Evolutionary conservation across 2,113 vertebrate genomes (phyloP).

Genomic region (Hirundichthys speculiger): DNA sequence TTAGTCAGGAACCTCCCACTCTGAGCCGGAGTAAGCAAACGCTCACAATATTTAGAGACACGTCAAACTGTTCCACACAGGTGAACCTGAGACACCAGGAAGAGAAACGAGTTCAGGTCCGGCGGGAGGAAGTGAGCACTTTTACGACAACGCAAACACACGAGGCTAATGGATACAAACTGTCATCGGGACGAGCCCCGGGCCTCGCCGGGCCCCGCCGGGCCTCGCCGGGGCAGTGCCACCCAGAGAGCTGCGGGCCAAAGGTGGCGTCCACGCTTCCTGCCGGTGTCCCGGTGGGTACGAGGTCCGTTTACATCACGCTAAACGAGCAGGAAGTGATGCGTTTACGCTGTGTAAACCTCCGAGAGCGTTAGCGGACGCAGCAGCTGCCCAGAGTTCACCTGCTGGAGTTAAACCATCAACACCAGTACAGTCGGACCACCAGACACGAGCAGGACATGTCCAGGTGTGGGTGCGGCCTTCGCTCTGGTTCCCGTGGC

Average conservation of each 20-base stretch:
- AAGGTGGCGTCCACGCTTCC: slow-evolving; percentile 39
- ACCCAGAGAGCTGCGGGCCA: slow-evolving; percentile 58
- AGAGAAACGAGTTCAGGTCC: slow-evolving; percentile 42
- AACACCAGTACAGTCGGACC: neutral
- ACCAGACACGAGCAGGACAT: too few relatives aligned
- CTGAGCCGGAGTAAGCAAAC: slow-evolving; percentile 46
- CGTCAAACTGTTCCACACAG: slow-evolving; percentile 43
- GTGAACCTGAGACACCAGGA: slow-evolving; percentile 29
- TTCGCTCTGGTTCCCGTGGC: slow-evolving; percentile 15
- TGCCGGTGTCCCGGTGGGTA: slow-evolving; percentile 38
- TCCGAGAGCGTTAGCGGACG: slow-evolving; percentile 45
- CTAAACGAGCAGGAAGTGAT: slow-evolving; percentile 71
- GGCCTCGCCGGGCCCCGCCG: slow-evolving; percentile 16
- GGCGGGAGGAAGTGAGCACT: slow-evolving; percentile 43
- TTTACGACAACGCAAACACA: neutral
- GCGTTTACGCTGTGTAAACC: slow-evolving; percentile 80
- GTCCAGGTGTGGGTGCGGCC: too few relatives aligned
- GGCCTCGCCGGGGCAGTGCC: slow-evolving; percentile 43
- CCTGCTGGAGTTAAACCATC: slow-evolving; percentile 73
- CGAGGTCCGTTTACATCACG: slow-evolving; percentile 65
- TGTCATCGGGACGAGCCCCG: slow-evolving; percentile 59
- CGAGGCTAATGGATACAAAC: slow-evolving; percentile 63
- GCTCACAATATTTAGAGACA: slow-evolving; percentile 48
- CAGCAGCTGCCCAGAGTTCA: slow-evolving; percentile 74
- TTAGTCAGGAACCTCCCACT: slow-evolving; percentile 53